Evolutionary conservation across 2,113 vertebrate genomes (phyloP).

Genomic region (Planiliza haematocheilus): DNA sequence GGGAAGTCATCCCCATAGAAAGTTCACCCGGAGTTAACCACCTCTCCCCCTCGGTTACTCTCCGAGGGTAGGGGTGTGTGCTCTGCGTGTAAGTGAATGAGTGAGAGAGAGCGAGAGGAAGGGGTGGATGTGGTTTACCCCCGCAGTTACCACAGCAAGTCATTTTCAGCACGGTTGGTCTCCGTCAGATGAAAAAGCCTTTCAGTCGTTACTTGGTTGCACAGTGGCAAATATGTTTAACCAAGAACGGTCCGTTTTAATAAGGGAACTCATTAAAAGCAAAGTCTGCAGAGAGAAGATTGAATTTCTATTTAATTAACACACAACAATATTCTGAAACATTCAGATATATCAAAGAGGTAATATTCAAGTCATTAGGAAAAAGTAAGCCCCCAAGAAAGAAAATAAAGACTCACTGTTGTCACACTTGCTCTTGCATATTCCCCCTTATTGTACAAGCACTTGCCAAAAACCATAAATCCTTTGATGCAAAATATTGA

Average conservation of each 20-base stretch:
- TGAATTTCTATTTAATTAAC: conserved; percentile 5
- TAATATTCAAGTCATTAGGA: not conserved
- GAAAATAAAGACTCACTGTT: not conserved
- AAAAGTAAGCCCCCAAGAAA: not conserved
- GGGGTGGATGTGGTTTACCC: conserved; percentile 22
- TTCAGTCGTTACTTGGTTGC: not conserved
- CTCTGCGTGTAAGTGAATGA: conserved; percentile 26
- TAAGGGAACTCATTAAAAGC: not conserved
- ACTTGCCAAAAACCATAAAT: conserved; percentile 20
- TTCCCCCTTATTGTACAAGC: not conserved
- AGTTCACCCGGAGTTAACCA: conserved; percentile 73
- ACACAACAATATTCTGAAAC: not conserved
- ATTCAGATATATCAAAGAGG: not conserved
- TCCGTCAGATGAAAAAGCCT: conserved; percentile 6
- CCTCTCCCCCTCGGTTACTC: conserved; percentile 14
- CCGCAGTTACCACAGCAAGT: conserved; percentile 8
- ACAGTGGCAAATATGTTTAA: conserved; percentile 6
- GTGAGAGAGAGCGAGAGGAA: conserved; percentile 8
- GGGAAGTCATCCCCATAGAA: conserved; percentile 58
- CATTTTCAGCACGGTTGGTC: not conserved
- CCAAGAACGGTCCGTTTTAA: not conserved
- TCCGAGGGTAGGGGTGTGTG: conserved; percentile 35
- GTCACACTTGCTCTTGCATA: not conserved
- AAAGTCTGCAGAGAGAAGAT: not conserved
- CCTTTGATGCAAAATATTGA: conserved; percentile 20